These are phyloP conservation scores for Cotesia chilonis DNA, from an alignment of 1,140 invertebrate species.

Conservation along the genomic window DNA sequence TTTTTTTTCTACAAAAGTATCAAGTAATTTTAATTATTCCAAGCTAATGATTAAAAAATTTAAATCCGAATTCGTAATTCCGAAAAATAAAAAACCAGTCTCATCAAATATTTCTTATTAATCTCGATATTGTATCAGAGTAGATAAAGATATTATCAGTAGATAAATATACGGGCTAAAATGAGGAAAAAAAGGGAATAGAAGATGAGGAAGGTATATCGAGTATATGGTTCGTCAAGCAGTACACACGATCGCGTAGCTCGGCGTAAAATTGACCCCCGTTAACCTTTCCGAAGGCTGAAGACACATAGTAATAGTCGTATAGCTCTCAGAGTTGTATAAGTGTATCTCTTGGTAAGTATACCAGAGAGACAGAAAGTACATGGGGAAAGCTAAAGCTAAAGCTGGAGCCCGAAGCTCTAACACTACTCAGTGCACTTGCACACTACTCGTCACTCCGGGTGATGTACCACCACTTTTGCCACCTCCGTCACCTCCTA, in stretches of 20 bases:
- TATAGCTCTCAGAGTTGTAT: no score
- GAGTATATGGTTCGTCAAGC: not conserved
- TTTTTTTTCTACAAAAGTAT: no score
- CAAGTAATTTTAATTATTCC: no score
- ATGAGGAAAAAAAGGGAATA: not conserved
- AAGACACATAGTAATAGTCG: not conserved
- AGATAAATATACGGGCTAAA: constrained; percentile 11
- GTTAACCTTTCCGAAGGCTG: constrained; percentile 27
- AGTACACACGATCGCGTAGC: constrained; percentile 23
- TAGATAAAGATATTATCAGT: not conserved
- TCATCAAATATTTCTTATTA: constrained; percentile 20
- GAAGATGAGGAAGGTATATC: not conserved
- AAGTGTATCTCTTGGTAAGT: not conserved
- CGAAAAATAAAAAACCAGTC: not conserved
- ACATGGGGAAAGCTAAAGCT: constrained; percentile 1
- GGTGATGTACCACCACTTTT: constrained; percentile 2
- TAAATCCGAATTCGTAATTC: no score
- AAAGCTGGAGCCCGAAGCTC: not conserved
- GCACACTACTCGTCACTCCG: no score
- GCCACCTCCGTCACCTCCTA: no score
- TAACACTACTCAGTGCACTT: no score
- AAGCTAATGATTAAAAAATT: no score
- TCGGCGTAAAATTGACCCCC: constrained; percentile 35
- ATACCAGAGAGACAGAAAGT: not conserved
- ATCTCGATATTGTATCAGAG: not conserved